Percentiles rank a stretch among this genome's conserved stretches.
phyloP scores from a whole-genome alignment of 2,113 vertebrate species.

The Nothobranchius furzeri region DNA sequence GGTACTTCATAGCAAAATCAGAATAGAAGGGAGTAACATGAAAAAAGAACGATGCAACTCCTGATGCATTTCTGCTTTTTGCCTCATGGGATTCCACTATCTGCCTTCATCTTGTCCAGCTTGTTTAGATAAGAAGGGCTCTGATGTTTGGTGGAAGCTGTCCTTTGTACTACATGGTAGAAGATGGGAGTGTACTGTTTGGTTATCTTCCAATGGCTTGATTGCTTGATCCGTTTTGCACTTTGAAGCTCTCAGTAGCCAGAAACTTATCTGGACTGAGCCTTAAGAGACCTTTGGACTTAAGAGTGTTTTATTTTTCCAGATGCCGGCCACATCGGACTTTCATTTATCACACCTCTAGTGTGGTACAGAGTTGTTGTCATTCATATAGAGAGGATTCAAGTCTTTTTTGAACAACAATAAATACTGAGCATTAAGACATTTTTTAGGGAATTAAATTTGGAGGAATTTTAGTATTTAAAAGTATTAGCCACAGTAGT shows the following conservation, averaged over 20 bases:
- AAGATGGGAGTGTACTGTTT: constrained; percentile 7
- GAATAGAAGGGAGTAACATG: background rate
- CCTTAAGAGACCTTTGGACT: constrained; percentile 10
- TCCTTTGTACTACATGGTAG: background rate
- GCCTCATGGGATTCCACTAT: background rate
- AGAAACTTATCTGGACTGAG: constrained; percentile 17
- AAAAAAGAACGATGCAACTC: background rate
- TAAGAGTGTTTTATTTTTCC: constrained; percentile 7
- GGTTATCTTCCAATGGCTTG: constrained; percentile 31
- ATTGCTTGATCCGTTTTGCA: constrained; percentile 33
- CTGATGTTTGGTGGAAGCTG: background rate
- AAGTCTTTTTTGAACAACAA: background rate
- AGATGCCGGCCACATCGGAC: background rate
- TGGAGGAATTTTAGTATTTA: background rate
- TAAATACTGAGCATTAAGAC: background rate
- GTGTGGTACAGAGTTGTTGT: background rate
- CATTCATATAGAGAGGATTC: background rate
- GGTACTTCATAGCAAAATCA: background rate
- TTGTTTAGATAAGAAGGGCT: background rate
- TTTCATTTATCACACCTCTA: background rate
- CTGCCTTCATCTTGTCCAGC: constrained; percentile 1
- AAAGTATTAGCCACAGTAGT: background rate
- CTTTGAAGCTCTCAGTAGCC: constrained; percentile 33
- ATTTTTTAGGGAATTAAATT: background rate
- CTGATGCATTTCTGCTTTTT: background rate